phyloP scores from a whole-genome alignment of 2,113 vertebrate species.

The Vulpes lagopus region DNA sequence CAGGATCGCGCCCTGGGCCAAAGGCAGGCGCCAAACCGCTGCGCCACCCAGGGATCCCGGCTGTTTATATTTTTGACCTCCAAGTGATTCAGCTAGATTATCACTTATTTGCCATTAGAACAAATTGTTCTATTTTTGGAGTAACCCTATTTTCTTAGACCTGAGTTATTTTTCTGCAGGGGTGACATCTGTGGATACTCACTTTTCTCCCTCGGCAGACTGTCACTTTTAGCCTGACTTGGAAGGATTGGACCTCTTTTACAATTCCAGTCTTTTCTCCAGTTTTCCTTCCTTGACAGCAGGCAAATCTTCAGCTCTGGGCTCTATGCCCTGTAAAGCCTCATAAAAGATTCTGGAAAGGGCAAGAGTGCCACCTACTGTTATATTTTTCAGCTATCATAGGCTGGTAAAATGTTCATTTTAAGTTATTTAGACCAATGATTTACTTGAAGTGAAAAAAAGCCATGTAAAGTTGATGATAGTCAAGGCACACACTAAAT shows the following conservation, averaged over 20 bases:
- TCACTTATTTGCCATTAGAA: slow-evolving; percentile 36
- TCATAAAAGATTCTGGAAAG: slow-evolving; percentile 33
- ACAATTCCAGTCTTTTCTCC: neutral
- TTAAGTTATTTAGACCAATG: neutral
- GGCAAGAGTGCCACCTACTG: slow-evolving; percentile 72
- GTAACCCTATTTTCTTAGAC: neutral
- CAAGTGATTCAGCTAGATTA: slow-evolving; percentile 24
- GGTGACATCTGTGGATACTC: neutral
- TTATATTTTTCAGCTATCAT: neutral
- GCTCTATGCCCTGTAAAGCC: slow-evolving; percentile 22
- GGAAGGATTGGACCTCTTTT: neutral
- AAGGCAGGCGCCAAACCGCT: too few species aligned
- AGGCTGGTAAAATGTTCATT: neutral
- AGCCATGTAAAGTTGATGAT: neutral
- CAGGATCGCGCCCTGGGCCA: too few species aligned
- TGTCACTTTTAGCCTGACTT: neutral
- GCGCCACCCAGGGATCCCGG: too few species aligned
- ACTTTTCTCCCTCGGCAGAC: neutral
- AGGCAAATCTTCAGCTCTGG: neutral
- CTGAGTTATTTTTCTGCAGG: slow-evolving; percentile 8
- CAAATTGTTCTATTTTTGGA: slow-evolving; percentile 59
- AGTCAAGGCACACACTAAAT: neutral
- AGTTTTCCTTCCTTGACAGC: neutral
- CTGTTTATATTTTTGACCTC: slow-evolving; percentile 53
- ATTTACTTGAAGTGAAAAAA: neutral